Conservation (phyloP, 2,113 vertebrate species). For the Azemiops feae region DNA sequence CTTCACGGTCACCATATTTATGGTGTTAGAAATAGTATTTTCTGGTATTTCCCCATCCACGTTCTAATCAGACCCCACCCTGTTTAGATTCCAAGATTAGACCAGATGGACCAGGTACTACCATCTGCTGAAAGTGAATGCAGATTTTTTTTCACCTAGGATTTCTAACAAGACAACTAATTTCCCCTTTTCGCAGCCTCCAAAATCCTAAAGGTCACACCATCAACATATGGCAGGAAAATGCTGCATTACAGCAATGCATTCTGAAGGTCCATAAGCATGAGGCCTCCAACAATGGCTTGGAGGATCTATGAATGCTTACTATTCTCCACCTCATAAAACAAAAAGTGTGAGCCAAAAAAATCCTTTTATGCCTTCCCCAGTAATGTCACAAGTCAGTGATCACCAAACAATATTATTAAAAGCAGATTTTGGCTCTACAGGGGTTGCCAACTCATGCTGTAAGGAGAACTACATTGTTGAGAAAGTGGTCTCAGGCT, state of each 20-base stretch:
- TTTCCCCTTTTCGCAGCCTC: background rate
- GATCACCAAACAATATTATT: background rate
- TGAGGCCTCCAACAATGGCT: background rate
- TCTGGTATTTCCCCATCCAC: background rate
- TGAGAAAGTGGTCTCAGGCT: background rate
- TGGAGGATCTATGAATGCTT: background rate
- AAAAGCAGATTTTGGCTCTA: background rate
- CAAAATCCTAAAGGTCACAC: background rate
- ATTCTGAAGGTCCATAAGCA: background rate
- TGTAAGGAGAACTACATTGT: background rate
- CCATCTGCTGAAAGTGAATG: background rate
- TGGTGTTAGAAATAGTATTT: background rate
- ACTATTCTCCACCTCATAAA: background rate
- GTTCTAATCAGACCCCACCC: background rate
- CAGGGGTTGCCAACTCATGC: background rate
- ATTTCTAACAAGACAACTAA: background rate
- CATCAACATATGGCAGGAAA: background rate
- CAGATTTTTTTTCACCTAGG: background rate
- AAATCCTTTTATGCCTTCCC: background rate
- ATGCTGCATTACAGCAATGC: background rate
- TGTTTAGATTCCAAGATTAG: background rate
- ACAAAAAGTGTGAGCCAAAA: background rate
- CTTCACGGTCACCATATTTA: background rate
- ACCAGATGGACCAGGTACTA: background rate
- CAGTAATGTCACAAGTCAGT: background rate